phyloP scores from a whole-genome alignment of 2,797 vertebrate genomes.

The Muraenolepis orangiensis region DNA sequence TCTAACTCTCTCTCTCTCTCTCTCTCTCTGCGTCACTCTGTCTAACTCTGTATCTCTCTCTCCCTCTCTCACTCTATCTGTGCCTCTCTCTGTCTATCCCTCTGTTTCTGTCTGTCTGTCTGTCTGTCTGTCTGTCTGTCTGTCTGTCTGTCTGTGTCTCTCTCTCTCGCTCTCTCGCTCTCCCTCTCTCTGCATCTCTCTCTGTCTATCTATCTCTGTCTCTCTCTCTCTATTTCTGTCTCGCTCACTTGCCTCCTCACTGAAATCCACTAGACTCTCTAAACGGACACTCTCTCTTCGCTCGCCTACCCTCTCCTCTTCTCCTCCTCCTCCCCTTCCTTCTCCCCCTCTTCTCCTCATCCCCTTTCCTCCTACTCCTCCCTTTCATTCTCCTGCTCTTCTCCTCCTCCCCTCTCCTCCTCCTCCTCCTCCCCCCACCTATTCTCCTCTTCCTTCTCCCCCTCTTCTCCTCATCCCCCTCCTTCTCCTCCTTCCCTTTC shows the following conservation, averaged over 20 bases:
- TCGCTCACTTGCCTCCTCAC: slow-evolving; percentile 36
- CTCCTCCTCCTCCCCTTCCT: slow-evolving; percentile 21
- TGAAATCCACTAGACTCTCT: slow-evolving; percentile 49
- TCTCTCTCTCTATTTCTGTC: slow-evolving; percentile 47
- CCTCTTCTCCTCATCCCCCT: too few species aligned
- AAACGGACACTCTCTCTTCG: slow-evolving; percentile 42
- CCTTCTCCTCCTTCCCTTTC: slow-evolving; percentile 34
- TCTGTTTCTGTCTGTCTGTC: slow-evolving; percentile 52
- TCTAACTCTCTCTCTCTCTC: slow-evolving; percentile 36
- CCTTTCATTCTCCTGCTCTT: too few species aligned
- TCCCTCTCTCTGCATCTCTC: slow-evolving; percentile 20
- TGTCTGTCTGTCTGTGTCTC: slow-evolving; percentile 32
- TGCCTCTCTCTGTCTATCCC: slow-evolving; percentile 1
- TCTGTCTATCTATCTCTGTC: slow-evolving; percentile 47
- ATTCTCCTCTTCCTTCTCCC: too few species aligned
- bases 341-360: slow-evolving; percentile 30
- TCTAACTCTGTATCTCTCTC: slow-evolving; percentile 34
- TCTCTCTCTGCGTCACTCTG: too few species aligned
- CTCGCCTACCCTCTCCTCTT: slow-evolving; percentile 5
- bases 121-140: slow-evolving; percentile 46
- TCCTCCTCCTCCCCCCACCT: slow-evolving; percentile 31
- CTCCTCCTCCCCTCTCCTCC: too few species aligned
- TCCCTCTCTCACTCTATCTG: slow-evolving; percentile 46
- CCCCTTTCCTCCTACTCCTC: slow-evolving; percentile 39
- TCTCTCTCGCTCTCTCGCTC: slow-evolving; percentile 17